These are phyloP conservation scores for Bedellia somnulentella DNA, from an alignment of 2,888 invertebrate species.

Conservation along the genomic window DNA sequence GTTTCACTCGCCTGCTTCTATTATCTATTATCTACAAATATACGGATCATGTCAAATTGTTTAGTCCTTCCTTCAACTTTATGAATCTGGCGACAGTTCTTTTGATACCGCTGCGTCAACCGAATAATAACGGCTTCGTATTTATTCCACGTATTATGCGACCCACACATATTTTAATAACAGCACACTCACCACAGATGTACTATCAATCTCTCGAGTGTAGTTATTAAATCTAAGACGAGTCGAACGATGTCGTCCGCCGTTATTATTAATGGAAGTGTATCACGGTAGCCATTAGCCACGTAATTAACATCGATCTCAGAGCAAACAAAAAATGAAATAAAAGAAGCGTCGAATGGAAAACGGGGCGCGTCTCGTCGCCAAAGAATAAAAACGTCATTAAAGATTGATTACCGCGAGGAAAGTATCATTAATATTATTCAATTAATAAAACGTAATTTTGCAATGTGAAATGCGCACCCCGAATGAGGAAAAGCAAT, in stretches of 20 bases:
- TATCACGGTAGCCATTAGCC: constrained; percentile 60
- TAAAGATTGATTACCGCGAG: constrained; percentile 54
- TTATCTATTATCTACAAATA: constrained; percentile 19
- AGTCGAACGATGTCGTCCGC: constrained; percentile 42
- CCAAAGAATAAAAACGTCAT: constrained; percentile 55
- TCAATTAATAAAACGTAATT: constrained; percentile 62
- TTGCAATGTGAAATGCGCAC: constrained; percentile 40
- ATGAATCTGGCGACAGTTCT: too few species aligned
- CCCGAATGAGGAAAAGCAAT: constrained; percentile 59
- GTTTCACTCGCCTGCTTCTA: constrained; percentile 30
- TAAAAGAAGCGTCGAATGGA: constrained; percentile 28
- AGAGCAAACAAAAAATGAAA: constrained; percentile 15
- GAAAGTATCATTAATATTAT: constrained; percentile 61
- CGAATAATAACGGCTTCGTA: too few species aligned
- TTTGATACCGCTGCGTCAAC: too few species aligned
- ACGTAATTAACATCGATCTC: constrained; percentile 54
- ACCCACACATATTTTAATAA: constrained; percentile 31
- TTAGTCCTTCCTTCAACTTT: too few species aligned
- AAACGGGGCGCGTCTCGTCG: constrained; percentile 29
- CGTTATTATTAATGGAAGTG: constrained; percentile 56
- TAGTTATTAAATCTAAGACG: constrained; percentile 51
- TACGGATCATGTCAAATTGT: constrained; percentile 5
- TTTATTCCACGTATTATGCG: background rate
- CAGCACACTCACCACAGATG: constrained; percentile 36
- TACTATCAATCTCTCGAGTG: constrained; percentile 48